These are phyloP conservation scores for Chelonoidis abingdonii DNA, from an alignment of 2,113 vertebrate species.

Conservation along the genomic window DNA sequence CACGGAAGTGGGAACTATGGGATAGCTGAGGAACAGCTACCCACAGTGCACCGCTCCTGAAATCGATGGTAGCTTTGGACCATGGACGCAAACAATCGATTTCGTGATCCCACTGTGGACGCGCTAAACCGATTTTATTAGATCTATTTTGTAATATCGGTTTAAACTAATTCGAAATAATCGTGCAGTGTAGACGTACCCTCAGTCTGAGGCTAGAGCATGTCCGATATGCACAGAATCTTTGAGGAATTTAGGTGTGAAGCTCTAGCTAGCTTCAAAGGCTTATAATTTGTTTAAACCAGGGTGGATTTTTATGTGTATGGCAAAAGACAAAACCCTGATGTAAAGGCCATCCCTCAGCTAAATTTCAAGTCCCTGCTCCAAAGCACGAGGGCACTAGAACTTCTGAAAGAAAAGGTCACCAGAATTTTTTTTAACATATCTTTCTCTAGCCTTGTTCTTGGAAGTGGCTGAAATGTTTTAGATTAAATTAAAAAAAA, in stretches of 20 bases:
- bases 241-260: background rate
- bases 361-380: background rate
- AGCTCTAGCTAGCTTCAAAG: background rate
- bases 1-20: too few relatives aligned
- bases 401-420: background rate
- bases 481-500: background rate
- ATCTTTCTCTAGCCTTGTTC: background rate
- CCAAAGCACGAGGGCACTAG: background rate
- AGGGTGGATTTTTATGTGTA: background rate
- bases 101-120: too few relatives aligned
- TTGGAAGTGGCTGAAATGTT: background rate
- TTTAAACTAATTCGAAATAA: too few relatives aligned
- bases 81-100: too few relatives aligned
- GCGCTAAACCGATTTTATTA: too few relatives aligned
- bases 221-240: background rate
- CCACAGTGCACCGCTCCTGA: too few relatives aligned
- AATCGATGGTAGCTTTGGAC: too few relatives aligned
- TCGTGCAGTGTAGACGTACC: too few relatives aligned
- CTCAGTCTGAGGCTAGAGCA: background rate
- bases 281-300: background rate
- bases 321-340: background rate
- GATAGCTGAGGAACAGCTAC: too few relatives aligned
- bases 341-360: background rate
- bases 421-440: background rate
- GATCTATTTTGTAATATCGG: too few relatives aligned